Conservation (phyloP, 1,140 invertebrate species). For the Belonocnema kinseyi region DNA sequence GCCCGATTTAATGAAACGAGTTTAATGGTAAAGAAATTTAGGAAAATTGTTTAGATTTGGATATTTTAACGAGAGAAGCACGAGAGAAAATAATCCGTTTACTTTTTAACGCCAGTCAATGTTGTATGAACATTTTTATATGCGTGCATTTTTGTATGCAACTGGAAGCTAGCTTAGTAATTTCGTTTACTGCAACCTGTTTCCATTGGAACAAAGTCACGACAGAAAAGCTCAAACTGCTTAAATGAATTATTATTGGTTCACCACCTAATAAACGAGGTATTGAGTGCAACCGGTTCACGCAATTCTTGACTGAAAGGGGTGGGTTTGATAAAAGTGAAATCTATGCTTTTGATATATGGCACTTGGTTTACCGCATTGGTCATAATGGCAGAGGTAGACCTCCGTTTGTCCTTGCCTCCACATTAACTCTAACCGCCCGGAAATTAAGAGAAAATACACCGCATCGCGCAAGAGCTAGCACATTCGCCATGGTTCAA, state of each 20-base stretch:
- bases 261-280: not conserved
- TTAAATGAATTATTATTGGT: not conserved
- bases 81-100: too few species aligned
- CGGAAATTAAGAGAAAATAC: constrained; percentile 41
- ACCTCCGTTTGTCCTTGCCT: constrained; percentile 54
- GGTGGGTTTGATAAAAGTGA: constrained; percentile 45
- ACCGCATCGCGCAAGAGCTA: constrained; percentile 43
- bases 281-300: not conserved
- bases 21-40: too few species aligned
- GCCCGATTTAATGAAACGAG: too few species aligned
- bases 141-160: too few species aligned
- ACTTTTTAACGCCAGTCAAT: too few species aligned
- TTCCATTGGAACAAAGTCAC: too few species aligned
- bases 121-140: too few species aligned
- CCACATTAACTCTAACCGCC: constrained; percentile 38
- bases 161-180: too few species aligned
- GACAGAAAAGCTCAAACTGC: too few species aligned
- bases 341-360: constrained; percentile 50
- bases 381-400: constrained; percentile 59
- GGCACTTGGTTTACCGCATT: constrained; percentile 57
- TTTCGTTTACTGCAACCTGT: too few species aligned
- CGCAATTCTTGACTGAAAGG: not conserved
- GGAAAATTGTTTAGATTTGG: too few species aligned
- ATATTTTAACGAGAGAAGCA: too few species aligned
- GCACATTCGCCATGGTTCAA: constrained; percentile 45